Evolutionary conservation across 2,888 invertebrate species (phyloP), one percentile per base, ranked within the genome.

Genomic region (Nudaria mundana): DNA sequence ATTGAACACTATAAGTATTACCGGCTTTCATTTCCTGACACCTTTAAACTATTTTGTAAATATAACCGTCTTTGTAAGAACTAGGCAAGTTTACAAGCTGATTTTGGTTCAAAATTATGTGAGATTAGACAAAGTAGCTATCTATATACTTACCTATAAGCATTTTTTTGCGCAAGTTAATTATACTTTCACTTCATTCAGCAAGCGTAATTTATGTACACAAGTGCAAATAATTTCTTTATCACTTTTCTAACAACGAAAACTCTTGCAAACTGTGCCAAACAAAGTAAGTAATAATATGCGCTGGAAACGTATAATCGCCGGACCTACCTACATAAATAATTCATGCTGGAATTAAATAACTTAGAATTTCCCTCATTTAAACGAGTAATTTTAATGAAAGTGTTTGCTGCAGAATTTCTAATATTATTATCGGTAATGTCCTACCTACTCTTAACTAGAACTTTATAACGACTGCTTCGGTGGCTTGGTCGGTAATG

Each of bases 291-390:
- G 47, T 56, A 56, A 62, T 61, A 58, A 63, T 56, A 59, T 60
- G 57, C 56, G 50, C 37, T 24, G 44, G 35, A 48, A 41, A 59
- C 52, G 53, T 56, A 51, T 57, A 53, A 64, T 48, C 40, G 52
- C 52, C 41, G 52, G 50, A 52, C 55, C 60, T 53, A 51, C 57
- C 55, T 48, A 53, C 48, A 66, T 69, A 63, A 69, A 69, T 69
- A 68, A 71, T 70, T 68, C 67, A 69, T 66, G 60, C 42, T 44
- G 52, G 56, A 71, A 63, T 71, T 67, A 66, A 70, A 71, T 65
- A 71, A 68, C 55, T 67, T 61, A 45, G 63, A 69, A 59, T 66
- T 71, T 52, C 52, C 46, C 52, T 44, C 48, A 61, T 56, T 67
- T 66, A 62, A 67, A 48, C 48, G 52, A 54, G 35, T 35, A 35